Conservation (phyloP, 2,797 vertebrate genomes). For the Nyctibius grandis region DNA sequence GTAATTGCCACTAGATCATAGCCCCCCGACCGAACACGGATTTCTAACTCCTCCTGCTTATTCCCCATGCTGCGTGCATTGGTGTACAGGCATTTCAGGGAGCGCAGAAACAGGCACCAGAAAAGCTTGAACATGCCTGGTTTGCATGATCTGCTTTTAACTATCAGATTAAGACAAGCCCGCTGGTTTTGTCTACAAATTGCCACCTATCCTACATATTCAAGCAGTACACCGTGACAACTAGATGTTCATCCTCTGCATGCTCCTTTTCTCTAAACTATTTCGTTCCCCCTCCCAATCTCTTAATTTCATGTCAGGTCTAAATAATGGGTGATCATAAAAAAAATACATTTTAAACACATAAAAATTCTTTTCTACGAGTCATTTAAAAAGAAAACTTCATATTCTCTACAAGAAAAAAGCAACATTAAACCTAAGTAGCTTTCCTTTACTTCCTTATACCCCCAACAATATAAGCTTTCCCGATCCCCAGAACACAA, state of each 20-base stretch:
- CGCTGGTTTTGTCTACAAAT: not conserved
- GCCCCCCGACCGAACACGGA: no score
- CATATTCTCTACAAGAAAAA: not conserved
- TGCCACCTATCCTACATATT: not conserved
- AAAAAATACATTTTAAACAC: not conserved
- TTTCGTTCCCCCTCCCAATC: not conserved
- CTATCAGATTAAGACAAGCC: not conserved
- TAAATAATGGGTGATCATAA: not conserved
- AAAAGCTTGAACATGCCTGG: not conserved
- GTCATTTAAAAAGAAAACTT: not conserved
- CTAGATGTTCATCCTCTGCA: not conserved
- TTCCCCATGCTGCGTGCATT: no score
- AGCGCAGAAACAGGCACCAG: not conserved
- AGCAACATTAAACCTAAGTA: not conserved
- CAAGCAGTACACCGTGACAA: not conserved
- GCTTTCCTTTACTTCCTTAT: not conserved
- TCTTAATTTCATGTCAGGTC: not conserved
- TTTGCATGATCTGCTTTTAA: conserved; percentile 12
- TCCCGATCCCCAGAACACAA: not conserved
- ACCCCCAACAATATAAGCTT: not conserved
- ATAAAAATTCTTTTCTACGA: not conserved
- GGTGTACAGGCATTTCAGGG: no score
- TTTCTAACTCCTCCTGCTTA: no score
- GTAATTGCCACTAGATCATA: no score
- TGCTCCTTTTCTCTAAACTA: not conserved